Evolutionary conservation across 2,888 invertebrate genomes (phyloP).

Genomic region (Spisula solida): DNA sequence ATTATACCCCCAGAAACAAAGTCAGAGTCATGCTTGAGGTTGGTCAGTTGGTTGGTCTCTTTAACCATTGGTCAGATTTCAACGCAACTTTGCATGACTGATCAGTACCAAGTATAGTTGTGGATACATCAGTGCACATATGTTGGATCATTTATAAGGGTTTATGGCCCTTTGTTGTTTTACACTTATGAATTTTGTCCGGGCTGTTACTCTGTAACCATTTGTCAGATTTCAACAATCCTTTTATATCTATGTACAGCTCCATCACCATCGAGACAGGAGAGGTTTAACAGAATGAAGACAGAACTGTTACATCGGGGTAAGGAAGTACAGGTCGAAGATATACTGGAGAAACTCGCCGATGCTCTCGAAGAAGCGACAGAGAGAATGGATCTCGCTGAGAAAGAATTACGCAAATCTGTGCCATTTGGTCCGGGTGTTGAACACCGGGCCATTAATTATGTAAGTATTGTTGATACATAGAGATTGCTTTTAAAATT

Average conservation of each 20-base stretch:
- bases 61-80: too few species aligned
- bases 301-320: slow-evolving; percentile 68
- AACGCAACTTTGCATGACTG: too few species aligned
- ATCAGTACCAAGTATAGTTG: too few species aligned
- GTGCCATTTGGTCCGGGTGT: slow-evolving; percentile 94
- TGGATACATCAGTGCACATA: too few species aligned
- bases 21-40: too few species aligned
- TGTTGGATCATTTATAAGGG: too few species aligned
- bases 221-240: too few species aligned
- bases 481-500: background rate
- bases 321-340: slow-evolving; percentile 75
- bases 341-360: slow-evolving; percentile 80
- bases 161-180: too few species aligned
- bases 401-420: slow-evolving; percentile 96
- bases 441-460: slow-evolving; percentile 68
- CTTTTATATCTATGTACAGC: slow-evolving; percentile 27
- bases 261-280: slow-evolving; percentile 69
- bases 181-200: too few species aligned
- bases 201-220: too few species aligned
- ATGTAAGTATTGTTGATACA: slow-evolving; percentile 73
- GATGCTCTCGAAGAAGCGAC: slow-evolving; percentile 91
- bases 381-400: slow-evolving; percentile 94
- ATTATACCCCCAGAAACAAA: too few species aligned
- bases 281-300: slow-evolving; percentile 70
- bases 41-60: too few species aligned